Evolutionary conservation across 2,113 vertebrate genomes (phyloP).

Genomic region (Gracilinanus agilis): DNA sequence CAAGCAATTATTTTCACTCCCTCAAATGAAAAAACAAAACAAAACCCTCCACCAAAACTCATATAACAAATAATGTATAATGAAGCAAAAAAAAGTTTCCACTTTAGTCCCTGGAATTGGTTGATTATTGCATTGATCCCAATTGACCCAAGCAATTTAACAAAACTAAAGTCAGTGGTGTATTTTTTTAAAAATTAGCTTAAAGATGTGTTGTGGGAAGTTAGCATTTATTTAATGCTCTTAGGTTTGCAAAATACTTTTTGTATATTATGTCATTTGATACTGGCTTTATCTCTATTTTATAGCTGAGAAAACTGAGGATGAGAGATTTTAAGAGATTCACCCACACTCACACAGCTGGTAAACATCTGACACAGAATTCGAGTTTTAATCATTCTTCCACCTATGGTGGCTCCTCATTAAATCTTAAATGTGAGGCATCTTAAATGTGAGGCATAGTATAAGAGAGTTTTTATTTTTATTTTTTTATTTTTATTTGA

Average conservation of each 20-base stretch:
- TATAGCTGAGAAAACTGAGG: not conserved
- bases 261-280: no score
- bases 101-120: not conserved
- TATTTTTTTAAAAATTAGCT: no score
- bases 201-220: no score
- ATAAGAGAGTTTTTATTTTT: not conserved
- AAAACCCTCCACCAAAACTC: not conserved
- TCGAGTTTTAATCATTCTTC: not conserved
- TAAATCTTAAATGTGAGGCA: not conserved
- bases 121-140: not conserved
- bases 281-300: not conserved
- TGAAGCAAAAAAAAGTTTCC: not conserved
- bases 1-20: not conserved
- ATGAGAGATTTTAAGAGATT: not conserved
- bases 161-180: not conserved
- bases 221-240: no score
- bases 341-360: not conserved
- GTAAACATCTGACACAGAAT: not conserved
- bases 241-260: no score
- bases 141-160: not conserved
- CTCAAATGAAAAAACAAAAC: not conserved
- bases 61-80: not conserved
- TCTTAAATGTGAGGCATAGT: not conserved
- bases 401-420: not conserved
- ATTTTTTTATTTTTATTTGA: no score